Evolutionary conservation across 1,140 invertebrate genomes (phyloP).

Genomic region (Sycophila sp.): DNA sequence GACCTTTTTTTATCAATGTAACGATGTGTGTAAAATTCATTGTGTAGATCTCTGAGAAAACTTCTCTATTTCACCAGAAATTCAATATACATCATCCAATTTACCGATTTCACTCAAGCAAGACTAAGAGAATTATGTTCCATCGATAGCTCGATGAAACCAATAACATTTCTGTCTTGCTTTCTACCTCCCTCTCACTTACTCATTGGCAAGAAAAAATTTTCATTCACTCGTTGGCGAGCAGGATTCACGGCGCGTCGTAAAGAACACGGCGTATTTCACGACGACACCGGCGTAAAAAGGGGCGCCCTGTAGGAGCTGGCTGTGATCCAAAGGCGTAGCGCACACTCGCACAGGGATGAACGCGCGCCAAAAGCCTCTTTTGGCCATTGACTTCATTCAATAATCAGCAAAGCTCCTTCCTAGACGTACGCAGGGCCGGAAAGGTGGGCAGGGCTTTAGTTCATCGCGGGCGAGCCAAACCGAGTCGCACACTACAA

Average conservation of each 20-base stretch:
- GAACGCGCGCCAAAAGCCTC: constrained; percentile 2
- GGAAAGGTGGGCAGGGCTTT: neutral
- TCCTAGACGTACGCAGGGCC: neutral
- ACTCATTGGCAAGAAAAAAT: constrained; percentile 21
- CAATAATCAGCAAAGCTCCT: constrained; percentile 11
- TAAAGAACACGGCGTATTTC: constrained; percentile 5
- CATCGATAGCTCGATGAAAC: neutral
- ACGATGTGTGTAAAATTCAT: no score
- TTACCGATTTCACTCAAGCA: neutral
- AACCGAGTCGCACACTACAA: neutral
- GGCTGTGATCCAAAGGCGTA: constrained; percentile 9
- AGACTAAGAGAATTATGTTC: neutral
- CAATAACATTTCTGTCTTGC: constrained; percentile 18
- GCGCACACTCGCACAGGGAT: no score
- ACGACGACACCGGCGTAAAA: constrained; percentile 14
- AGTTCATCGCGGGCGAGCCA: neutral
- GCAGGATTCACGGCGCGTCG: neutral
- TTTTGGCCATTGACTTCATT: constrained; percentile 6
- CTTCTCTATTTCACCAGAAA: no score
- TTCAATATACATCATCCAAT: no score
- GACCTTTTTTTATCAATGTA: no score
- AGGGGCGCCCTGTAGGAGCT: neutral
- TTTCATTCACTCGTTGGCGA: constrained; percentile 4
- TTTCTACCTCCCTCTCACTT: no score
- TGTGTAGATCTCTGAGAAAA: no score